Conservation (phyloP, 2,797 vertebrate species). For the Dryobates pubescens region DNA sequence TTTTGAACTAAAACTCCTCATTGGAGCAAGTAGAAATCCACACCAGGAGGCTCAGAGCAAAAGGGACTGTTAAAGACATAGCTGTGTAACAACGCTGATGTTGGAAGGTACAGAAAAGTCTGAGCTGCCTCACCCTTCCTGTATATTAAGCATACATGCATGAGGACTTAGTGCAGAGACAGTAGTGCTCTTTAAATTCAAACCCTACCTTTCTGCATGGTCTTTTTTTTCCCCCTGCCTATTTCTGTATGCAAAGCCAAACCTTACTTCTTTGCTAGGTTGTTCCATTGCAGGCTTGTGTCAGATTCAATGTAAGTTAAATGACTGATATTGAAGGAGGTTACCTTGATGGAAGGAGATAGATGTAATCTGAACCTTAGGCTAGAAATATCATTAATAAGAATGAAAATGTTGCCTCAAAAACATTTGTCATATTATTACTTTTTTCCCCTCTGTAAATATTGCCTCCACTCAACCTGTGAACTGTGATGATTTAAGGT, state of each 20-base stretch:
- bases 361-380: not conserved
- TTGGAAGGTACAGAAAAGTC: not conserved
- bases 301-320: not conserved
- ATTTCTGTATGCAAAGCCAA: not conserved
- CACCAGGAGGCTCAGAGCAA: not conserved
- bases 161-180: not conserved
- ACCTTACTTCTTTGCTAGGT: not conserved
- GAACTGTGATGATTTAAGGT: not conserved
- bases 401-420: not conserved
- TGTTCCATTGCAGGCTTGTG: not conserved
- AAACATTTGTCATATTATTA: not conserved
- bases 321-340: not conserved
- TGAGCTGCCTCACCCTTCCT: not conserved
- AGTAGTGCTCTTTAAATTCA: not conserved
- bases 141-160: not conserved
- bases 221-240: not conserved
- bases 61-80: not conserved
- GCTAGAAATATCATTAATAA: not conserved
- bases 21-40: not conserved
- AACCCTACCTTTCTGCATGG: not conserved
- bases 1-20: not conserved
- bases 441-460: not conserved
- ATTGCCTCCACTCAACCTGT: not conserved
- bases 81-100: not conserved
- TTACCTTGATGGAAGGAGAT: not conserved